Evolutionary conservation across 1,140 invertebrate species (phyloP), one percentile per base, ranked within the genome.

Genomic region (Chymomyza costata): DNA sequence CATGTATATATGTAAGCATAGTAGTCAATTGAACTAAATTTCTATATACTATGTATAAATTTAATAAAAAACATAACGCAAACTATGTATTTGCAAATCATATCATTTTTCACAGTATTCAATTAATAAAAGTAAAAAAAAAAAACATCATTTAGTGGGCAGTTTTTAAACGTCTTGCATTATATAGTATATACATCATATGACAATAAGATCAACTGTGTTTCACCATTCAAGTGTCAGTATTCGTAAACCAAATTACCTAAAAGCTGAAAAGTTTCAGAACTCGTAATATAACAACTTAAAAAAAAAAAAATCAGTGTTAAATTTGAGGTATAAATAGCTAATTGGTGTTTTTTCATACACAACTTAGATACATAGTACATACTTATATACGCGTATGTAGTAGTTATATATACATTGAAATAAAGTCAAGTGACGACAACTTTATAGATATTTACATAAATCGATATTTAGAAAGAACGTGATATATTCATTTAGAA

Each of bases 151-250:
- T 53, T 38, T 64, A 64, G 44, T 34, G 76, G 55, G 28, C 70
- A 73, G 67, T 67, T n/a, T n/a, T n/a, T n/a, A n/a, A 56, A 32
- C 56, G 7, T 34, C 45, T 46, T 44, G 5, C 38, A 66, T 59
- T 49, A 55, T 25, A 37, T 54, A 64, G 34, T 57, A 18, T 14
- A 34, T 45, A 65, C 60, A 80, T 82, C 67, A 71, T 78, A 82
- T 82, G 78, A 82, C 78, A 82, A 82, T 82, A 82, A 82, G 71
- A 78, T 82, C 78, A 82, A 82, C 78, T 82, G 78, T 82, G 78
- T 82, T 82, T 82, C 78, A 82, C 49, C 63, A 82, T 68, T 68
- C 78, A 78, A 71, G 70, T 71, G 63, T 76, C 70, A 82, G 76
- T 78, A 82, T 82, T 82, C 66, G 70, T 60, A 76, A 82, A 78